phyloP scores from a whole-genome alignment of 2,113 vertebrate genomes.

The Speoplatyrhinus poulsoni region DNA sequence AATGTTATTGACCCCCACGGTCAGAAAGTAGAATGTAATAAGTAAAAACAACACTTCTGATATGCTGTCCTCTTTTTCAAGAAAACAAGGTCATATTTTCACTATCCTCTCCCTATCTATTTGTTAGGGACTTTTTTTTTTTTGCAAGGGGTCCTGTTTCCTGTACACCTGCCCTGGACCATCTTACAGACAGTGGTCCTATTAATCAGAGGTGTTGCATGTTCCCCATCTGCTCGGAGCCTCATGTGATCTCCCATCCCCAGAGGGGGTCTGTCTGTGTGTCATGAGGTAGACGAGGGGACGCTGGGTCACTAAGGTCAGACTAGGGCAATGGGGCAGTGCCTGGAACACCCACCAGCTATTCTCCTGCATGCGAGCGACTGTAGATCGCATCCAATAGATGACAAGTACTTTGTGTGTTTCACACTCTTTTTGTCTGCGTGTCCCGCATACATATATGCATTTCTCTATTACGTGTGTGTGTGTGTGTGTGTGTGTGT shows the following conservation, averaged over 20 bases:
- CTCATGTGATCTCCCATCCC: no score
- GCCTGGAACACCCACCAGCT: not conserved
- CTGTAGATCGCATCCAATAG: not conserved
- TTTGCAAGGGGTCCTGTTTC: constrained; percentile 44
- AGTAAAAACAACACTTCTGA: no score
- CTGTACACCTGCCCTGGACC: constrained; percentile 27
- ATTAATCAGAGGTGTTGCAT: no score
- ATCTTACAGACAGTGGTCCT: no score
- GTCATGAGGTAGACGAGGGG: no score
- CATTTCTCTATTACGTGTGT: not conserved
- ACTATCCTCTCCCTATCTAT: no score
- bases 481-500: not conserved
- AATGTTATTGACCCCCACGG: no score
- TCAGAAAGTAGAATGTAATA: no score
- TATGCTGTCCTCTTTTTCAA: no score
- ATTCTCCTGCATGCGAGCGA: constrained; percentile 19
- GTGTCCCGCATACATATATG: not conserved
- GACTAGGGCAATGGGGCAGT: constrained; percentile 7
- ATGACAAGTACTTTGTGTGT: not conserved
- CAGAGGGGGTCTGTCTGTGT: no score
- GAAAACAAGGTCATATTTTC: no score
- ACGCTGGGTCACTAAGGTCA: constrained; percentile 32
- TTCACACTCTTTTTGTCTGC: not conserved
- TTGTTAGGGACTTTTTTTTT: not conserved
- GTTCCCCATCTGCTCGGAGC: no score